Base-by-base conservation (phyloP, 2,113 vertebrate genomes). In the Lycocorax pyrrhopterus region DNA sequence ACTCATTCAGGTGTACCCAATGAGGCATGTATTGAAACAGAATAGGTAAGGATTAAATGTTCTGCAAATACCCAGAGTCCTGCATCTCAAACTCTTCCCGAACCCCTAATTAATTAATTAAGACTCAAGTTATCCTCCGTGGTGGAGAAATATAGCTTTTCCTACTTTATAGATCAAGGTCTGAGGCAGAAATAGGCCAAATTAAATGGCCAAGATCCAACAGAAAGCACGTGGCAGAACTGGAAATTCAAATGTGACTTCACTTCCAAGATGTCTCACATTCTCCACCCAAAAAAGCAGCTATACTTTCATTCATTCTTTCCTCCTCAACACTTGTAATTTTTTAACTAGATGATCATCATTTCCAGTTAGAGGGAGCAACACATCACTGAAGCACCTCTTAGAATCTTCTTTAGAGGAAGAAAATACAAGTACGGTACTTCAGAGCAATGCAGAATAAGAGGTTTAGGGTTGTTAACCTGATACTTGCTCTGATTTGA, bases 401-500 rank as follows among this genome's bases (percentile, higher is more conserved):
- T 71, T 56, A 73, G 41, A 56, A 76, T 60, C 69, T 75, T 83
- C 39, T 89, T 80, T 41, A 55, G 63, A 84, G 37, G 26, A 67
- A 74, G 73, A 77, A 95, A 86, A 84, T 56, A 3, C 8, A 83
- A 51, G 58, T 90, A 74, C 47, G 71, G 55, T 74, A 62, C 55
- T 94, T 84, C 87, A 90, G 60, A 94, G 75, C 56, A 78, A 88
- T 37, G 74, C 64, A 95, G 80, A 93, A 59, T 15, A 71, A 74
- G 46, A 83, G 63, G 25, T 75, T 33, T 58, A 93, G 75, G 82
- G 49, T 62, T 94, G 63, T 91, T 95, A 84, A 87, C 55, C 81
- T 86, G 68, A 86, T 82, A 79, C 84, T 84, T 52, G 26, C 43
- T 94, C 71, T 55, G 77, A 95, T 93, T 93, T 94, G 75, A 94